A percentile compares a stretch with the other conserved stretches of the same genome.
Evolutionary conservation across 2,113 vertebrate species (phyloP).

Genomic region (Rhinopomastus cyanomelas): DNA sequence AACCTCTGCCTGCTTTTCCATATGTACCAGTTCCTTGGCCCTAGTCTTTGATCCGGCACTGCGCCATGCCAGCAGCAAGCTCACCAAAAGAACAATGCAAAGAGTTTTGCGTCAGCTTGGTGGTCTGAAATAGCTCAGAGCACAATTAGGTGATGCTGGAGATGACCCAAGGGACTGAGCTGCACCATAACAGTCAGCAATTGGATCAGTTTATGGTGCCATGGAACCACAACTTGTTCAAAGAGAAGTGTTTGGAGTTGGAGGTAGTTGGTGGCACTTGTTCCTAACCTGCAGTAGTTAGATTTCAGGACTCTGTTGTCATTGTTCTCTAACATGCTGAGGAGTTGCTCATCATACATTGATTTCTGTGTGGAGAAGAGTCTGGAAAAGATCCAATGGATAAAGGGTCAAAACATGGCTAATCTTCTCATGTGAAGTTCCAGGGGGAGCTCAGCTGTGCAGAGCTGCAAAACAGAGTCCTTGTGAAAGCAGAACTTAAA

Average conservation of each 20-base stretch:
- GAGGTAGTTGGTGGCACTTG: not conserved
- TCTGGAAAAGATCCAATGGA: slow-evolving; percentile 1
- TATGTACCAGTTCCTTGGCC: not conserved
- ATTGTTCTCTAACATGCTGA: not conserved
- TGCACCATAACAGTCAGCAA: not conserved
- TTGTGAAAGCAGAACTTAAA: not conserved
- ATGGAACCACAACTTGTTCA: not conserved
- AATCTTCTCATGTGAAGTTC: not conserved
- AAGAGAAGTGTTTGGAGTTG: not conserved
- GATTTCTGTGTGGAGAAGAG: slow-evolving; percentile 20
- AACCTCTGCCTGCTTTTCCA: not conserved
- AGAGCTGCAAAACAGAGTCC: not conserved
- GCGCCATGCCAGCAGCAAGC: not conserved
- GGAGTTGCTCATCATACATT: not conserved
- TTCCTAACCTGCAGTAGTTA: not conserved
- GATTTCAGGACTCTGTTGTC: not conserved
- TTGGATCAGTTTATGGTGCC: not conserved
- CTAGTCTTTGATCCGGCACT: not conserved
- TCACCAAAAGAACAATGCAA: not conserved
- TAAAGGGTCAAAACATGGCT: slow-evolving; percentile 32
- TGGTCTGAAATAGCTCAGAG: not conserved
- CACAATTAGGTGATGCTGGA: not conserved
- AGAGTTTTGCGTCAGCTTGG: not conserved
- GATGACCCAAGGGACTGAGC: not conserved
- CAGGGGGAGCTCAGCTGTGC: slow-evolving; percentile 17